A percentile compares a stretch with the other conserved stretches of the same genome.
These are phyloP conservation scores for Eumeta japonica DNA, from an alignment of 1,140 invertebrate genomes.

Conservation along the genomic window DNA sequence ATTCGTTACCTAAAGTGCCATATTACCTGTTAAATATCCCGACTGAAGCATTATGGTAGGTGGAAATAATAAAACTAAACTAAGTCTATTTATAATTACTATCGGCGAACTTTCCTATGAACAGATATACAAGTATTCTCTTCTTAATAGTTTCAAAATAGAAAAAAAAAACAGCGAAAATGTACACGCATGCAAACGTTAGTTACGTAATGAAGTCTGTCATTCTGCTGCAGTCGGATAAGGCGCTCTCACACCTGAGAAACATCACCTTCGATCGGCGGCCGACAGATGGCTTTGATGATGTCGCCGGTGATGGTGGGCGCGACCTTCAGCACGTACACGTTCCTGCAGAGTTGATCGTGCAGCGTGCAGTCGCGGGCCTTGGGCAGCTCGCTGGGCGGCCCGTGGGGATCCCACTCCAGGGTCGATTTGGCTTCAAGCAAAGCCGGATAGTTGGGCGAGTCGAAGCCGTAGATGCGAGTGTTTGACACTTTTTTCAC, in stretches of 20 bases:
- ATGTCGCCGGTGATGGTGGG: constrained; percentile 84
- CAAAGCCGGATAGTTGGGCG: constrained; percentile 82
- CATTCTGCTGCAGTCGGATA: no score
- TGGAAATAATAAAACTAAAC: no score
- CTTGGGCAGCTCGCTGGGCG: constrained; percentile 27
- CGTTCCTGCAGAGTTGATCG: constrained; percentile 74
- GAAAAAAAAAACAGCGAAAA: no score
- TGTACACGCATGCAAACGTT: no score
- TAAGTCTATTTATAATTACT: no score
- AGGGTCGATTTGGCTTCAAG: constrained; percentile 50
- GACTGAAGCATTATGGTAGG: no score
- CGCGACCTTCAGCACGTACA: constrained; percentile 83
- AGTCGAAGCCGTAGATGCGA: constrained; percentile 87
- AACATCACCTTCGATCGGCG: constrained; percentile 32
- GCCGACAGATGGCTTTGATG: constrained; percentile 57
- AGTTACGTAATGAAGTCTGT: no score
- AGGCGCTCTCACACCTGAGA: neutral
- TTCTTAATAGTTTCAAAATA: no score
- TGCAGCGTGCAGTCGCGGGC: constrained; percentile 65
- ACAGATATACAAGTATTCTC: no score
- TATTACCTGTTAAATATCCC: no score
- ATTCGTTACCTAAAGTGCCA: no score
- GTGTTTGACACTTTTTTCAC: constrained; percentile 84
- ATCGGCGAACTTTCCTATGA: no score
- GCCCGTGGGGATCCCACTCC: constrained; percentile 40